phyloP scores from a whole-genome alignment of 2,888 invertebrate genomes.

The Ethmia dodecea region DNA sequence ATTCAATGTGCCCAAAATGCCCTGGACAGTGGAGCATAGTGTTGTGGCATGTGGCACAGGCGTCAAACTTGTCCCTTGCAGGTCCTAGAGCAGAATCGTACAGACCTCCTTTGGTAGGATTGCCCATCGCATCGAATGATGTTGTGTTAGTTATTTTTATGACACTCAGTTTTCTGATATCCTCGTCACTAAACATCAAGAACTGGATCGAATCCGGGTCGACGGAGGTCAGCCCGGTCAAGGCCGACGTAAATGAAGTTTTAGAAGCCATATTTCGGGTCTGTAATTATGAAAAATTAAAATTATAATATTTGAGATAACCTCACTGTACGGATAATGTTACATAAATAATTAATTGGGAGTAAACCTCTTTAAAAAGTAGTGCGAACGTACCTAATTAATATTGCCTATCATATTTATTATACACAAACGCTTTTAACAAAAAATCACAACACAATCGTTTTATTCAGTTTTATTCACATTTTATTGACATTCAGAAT shows the following conservation, averaged over 20 bases:
- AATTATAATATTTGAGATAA: too few relatives aligned
- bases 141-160: constrained; percentile 86
- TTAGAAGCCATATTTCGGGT: constrained; percentile 44
- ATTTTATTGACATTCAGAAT: too few relatives aligned
- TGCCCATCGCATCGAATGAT: constrained; percentile 89
- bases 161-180: constrained; percentile 88
- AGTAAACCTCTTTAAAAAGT: too few relatives aligned
- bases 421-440: too few relatives aligned
- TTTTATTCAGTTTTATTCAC: too few relatives aligned
- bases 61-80: constrained; percentile 78
- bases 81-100: constrained; percentile 92
- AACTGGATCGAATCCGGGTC: constrained; percentile 77
- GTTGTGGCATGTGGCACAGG: constrained; percentile 89
- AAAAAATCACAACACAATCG: too few relatives aligned
- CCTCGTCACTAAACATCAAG: constrained; percentile 84
- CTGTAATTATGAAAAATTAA: constrained; percentile 8
- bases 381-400: too few relatives aligned
- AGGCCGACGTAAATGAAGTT: constrained; percentile 38
- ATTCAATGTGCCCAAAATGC: constrained; percentile 95
- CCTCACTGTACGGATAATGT: too few relatives aligned
- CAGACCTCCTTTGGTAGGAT: constrained; percentile 90
- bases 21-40: constrained; percentile 86
- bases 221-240: constrained; percentile 46
- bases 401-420: too few relatives aligned
- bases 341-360: too few relatives aligned